Percentiles rank a stretch among this genome's conserved stretches.
Conservation (phyloP, 2,797 vertebrate genomes). For the Fistularia tabacaria region DNA sequence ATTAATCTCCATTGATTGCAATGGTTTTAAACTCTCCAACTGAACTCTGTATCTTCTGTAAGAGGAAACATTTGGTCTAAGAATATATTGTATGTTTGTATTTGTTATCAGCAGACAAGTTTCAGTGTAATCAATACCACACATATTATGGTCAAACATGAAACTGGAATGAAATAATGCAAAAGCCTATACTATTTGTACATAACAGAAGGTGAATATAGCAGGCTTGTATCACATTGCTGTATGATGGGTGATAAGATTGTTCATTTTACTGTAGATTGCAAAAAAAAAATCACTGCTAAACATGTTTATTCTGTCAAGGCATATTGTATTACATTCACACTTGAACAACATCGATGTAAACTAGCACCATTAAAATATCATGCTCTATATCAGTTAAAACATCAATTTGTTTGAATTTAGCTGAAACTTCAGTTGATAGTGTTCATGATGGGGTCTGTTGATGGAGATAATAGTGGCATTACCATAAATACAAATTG, state of each 20-base stretch:
- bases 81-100: constrained; percentile 40
- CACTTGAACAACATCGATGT: constrained; percentile 12
- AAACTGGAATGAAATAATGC: constrained; percentile 29
- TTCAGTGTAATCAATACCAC: constrained; percentile 28
- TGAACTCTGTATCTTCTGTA: too few relatives aligned
- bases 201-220: constrained; percentile 22
- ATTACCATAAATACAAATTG: constrained; percentile 34
- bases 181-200: constrained; percentile 31
- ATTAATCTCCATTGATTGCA: constrained; percentile 80
- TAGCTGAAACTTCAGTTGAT: constrained; percentile 7
- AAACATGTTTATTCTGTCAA: constrained; percentile 23
- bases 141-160: constrained; percentile 28
- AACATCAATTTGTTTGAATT: too few relatives aligned
- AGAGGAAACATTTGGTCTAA: constrained; percentile 22
- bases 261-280: constrained; percentile 18
- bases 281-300: constrained; percentile 10
- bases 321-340: constrained; percentile 20
- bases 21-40: constrained; percentile 60
- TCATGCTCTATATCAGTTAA: constrained; percentile 22
- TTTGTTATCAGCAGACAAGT: constrained; percentile 47
- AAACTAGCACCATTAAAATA: constrained; percentile 33
- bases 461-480: constrained; percentile 34
- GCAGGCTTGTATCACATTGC: constrained; percentile 32
- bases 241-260: constrained; percentile 6
- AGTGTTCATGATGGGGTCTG: constrained; percentile 27